Conservation (phyloP, 2,797 vertebrate genomes). For the Hafferia zeledoni region DNA sequence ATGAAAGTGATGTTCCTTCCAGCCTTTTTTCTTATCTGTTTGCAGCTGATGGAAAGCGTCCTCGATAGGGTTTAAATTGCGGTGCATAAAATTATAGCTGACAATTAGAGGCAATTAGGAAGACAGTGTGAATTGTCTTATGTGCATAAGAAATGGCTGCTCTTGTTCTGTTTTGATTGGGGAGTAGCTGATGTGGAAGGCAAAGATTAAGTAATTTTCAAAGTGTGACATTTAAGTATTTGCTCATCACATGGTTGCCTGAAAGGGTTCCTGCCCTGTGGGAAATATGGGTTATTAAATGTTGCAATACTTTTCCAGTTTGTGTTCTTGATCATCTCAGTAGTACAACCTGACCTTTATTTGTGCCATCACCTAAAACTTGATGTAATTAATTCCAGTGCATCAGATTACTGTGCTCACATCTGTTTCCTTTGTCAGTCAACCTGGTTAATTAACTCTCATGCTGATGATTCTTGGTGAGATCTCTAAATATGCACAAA, state of each 20-base stretch:
- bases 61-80: background rate
- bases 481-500: background rate
- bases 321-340: background rate
- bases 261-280: background rate
- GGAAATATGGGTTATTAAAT: background rate
- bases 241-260: background rate
- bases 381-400: background rate
- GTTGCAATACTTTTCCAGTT: background rate
- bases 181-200: background rate
- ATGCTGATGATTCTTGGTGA: background rate
- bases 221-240: background rate
- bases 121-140: background rate
- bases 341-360: background rate
- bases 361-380: background rate
- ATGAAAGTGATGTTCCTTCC: background rate
- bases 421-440: background rate
- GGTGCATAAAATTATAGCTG: background rate
- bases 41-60: background rate
- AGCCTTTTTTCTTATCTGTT: background rate
- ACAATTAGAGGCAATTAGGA: background rate
- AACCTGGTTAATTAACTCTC: background rate
- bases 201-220: background rate
- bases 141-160: background rate
- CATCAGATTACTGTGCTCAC: background rate
- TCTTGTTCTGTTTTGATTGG: background rate